phyloP scores from a whole-genome alignment of 1,140 invertebrate genomes.

The Eriosoma lanigerum region DNA sequence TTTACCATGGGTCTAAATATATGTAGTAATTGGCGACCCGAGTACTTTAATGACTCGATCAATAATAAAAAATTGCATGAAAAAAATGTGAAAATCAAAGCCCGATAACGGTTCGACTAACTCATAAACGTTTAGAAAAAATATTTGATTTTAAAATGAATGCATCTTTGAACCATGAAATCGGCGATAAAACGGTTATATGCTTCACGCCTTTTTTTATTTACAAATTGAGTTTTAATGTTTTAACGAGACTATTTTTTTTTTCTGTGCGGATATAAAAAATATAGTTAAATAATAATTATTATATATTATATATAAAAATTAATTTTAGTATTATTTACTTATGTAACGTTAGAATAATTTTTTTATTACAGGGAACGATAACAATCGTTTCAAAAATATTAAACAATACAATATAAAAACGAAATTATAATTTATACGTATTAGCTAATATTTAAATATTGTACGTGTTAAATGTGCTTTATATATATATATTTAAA shows the following conservation, averaged over 20 bases:
- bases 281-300: background rate
- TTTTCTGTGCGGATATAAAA: constrained; percentile 5
- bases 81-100: constrained; percentile 42
- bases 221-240: constrained; percentile 30
- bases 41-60: constrained; percentile 47
- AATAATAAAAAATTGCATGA: constrained; percentile 30
- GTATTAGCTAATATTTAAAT: too few species aligned
- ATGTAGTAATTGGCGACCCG: constrained; percentile 26
- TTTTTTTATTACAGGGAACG: too few species aligned
- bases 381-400: background rate
- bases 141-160: constrained; percentile 33
- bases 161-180: constrained; percentile 26
- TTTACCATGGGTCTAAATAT: background rate
- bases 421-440: background rate
- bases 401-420: background rate
- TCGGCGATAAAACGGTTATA: background rate
- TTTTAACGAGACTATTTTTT: constrained; percentile 46
- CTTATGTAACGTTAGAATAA: background rate
- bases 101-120: constrained; percentile 42
- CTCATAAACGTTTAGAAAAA: constrained; percentile 28
- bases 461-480: too few species aligned
- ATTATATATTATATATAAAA: constrained; percentile 32
- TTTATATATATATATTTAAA: too few species aligned
- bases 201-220: constrained; percentile 30
- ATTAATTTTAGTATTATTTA: constrained; percentile 29